Conservation (phyloP, 1,140 invertebrate genomes). For the Bombus breviceps region DNA sequence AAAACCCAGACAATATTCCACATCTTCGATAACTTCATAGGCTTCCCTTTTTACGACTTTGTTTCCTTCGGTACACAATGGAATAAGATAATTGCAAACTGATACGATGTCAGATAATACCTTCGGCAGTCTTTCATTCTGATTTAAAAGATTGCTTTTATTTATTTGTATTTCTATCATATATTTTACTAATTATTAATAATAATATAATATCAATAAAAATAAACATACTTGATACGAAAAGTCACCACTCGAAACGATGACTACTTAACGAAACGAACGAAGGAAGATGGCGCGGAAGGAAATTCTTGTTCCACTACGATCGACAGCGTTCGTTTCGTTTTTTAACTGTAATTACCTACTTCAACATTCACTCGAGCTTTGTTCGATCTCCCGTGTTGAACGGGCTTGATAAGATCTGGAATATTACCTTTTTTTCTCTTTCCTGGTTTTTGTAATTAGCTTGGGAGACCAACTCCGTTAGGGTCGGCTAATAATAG, state of each 20-base stretch:
- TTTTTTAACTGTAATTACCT: conserved; percentile 33
- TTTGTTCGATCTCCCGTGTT: conserved; percentile 42
- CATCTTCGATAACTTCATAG: not conserved
- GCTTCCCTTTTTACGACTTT: not conserved
- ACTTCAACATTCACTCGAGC: conserved; percentile 13
- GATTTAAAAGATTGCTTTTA: not conserved
- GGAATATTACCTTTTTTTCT: not conserved
- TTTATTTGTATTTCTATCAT: not conserved
- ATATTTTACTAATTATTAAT: too few relatives aligned
- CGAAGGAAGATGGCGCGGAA: conserved; percentile 16
- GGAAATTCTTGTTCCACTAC: not conserved
- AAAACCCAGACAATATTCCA: not conserved
- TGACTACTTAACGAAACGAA: not conserved
- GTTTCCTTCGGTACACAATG: not conserved
- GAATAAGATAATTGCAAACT: conserved; percentile 32
- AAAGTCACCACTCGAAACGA: not conserved
- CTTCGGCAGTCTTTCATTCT: not conserved
- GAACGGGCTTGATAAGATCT: conserved; percentile 46
- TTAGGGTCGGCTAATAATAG: conserved; percentile 38
- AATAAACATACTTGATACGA: not conserved
- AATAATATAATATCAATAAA: not conserved
- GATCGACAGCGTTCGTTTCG: conserved; percentile 48
- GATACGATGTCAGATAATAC: not conserved
- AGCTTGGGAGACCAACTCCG: conserved; percentile 17
- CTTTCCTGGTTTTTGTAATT: conserved; percentile 41